A percentile compares a stretch with the other conserved stretches of the same genome.
These are phyloP conservation scores for Coremacera marginata DNA, from an alignment of 2,888 invertebrate species.

Conservation along the genomic window DNA sequence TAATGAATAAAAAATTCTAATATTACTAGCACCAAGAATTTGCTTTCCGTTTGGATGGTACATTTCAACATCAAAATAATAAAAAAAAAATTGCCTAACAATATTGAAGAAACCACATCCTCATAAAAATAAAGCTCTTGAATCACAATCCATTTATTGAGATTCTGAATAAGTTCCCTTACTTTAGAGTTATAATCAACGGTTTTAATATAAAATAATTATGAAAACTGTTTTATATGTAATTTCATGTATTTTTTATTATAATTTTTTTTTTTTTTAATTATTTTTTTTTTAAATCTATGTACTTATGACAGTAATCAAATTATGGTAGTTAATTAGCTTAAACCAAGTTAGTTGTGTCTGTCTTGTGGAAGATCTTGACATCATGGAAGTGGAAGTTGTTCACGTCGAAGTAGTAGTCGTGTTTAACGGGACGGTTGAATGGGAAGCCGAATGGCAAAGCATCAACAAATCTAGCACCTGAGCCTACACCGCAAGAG, in stretches of 20 bases:
- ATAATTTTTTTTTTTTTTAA: background rate
- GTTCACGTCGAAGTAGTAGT: constrained; percentile 74
- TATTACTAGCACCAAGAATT: too few relatives aligned
- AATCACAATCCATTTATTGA: too few relatives aligned
- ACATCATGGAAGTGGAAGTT: constrained; percentile 79
- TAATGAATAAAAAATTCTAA: too few relatives aligned
- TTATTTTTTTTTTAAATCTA: background rate
- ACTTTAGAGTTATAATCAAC: too few relatives aligned
- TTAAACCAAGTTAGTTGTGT: constrained; percentile 64
- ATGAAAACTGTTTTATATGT: too few relatives aligned
- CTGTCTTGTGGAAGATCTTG: constrained; percentile 76
- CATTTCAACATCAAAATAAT: too few relatives aligned
- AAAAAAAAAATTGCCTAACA: too few relatives aligned
- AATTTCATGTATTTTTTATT: background rate
- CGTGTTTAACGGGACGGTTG: constrained; percentile 75
- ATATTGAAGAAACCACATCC: too few relatives aligned
- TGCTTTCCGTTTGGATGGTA: too few relatives aligned
- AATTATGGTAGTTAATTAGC: background rate
- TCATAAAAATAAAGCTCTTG: too few relatives aligned
- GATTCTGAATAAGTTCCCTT: too few relatives aligned
- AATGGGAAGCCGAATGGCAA: constrained; percentile 81
- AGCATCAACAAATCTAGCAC: constrained; percentile 66
- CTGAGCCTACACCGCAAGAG: constrained; percentile 71
- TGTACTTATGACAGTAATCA: background rate
- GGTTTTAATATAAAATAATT: too few relatives aligned